Evolutionary conservation across 2,888 invertebrate species (phyloP).

Genomic region (Caenorhabditis panamensis): DNA sequence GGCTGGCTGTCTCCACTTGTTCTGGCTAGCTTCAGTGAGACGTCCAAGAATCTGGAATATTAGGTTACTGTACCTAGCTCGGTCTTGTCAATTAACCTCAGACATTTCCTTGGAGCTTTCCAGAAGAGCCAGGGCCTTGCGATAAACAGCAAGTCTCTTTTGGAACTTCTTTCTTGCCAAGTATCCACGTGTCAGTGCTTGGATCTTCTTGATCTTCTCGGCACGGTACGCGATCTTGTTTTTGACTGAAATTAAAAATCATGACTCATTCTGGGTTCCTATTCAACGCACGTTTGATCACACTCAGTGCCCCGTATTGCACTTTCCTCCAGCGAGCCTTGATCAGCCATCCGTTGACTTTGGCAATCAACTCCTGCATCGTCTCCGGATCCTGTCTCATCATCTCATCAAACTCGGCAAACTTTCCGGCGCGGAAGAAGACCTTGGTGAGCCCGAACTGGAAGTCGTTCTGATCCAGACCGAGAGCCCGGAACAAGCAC

Average conservation of each 20-base stretch:
- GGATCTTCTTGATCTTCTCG: constrained; percentile 88
- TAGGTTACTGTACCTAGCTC: not conserved
- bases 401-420: constrained; percentile 87
- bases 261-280: too few species aligned
- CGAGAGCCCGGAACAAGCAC: constrained; percentile 94
- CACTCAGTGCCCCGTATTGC: constrained; percentile 92
- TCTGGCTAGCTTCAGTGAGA: constrained; percentile 43
- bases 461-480: constrained; percentile 93
- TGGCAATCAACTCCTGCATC: constrained; percentile 89
- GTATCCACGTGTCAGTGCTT: constrained; percentile 90
- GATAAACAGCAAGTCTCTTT: constrained; percentile 65
- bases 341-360: constrained; percentile 93
- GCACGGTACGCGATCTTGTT: constrained; percentile 93
- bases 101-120: constrained; percentile 64
- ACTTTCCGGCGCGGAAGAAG: constrained; percentile 98
- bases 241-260: constrained; percentile 86
- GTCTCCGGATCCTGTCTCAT: constrained; percentile 97
- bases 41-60: constrained; percentile 48
- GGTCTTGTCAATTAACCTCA: constrained; percentile 38
- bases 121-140: constrained; percentile 59
- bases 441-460: constrained; percentile 97
- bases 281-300: constrained; percentile 92
- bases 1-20: constrained; percentile 61
- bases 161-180: constrained; percentile 86
- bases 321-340: constrained; percentile 94